Conservation (phyloP, 1,140 invertebrate species). For the Hypsibius dujardini region DNA sequence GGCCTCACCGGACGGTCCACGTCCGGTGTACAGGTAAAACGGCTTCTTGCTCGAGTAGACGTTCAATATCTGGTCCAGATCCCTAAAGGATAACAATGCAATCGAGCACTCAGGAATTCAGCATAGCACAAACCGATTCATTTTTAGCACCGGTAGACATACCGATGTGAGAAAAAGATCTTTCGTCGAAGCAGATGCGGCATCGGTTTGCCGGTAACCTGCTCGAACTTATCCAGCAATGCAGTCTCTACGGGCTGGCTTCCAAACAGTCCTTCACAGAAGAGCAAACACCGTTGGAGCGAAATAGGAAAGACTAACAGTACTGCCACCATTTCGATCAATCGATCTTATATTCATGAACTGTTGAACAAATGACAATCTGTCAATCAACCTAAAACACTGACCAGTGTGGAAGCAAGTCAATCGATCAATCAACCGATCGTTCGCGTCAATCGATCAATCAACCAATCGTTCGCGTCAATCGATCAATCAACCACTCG, state of each 20-base stretch:
- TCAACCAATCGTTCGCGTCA: no score
- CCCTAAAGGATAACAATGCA: constrained; percentile 31
- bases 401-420: no score
- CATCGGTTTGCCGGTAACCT: constrained; percentile 62
- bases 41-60: constrained; percentile 69
- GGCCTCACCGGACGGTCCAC: constrained; percentile 83
- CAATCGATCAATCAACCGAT: no score
- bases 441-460: no score
- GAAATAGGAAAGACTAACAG: constrained; percentile 24
- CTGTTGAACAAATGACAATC: no score
- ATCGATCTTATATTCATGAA: no score
- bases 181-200: constrained; percentile 78
- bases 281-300: constrained; percentile 30
- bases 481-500: no score
- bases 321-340: no score
- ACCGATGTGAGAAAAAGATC: constrained; percentile 91
- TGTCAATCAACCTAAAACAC: no score
- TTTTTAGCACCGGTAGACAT: constrained; percentile 9
- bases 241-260: constrained; percentile 72
- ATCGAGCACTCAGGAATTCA: background rate
- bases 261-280: constrained; percentile 66
- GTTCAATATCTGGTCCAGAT: constrained; percentile 51
- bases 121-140: constrained; percentile 16
- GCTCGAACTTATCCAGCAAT: constrained; percentile 66
- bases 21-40: constrained; percentile 92